Conservation (phyloP, 2,888 invertebrate species). For the Hypomecis punctinalis region DNA sequence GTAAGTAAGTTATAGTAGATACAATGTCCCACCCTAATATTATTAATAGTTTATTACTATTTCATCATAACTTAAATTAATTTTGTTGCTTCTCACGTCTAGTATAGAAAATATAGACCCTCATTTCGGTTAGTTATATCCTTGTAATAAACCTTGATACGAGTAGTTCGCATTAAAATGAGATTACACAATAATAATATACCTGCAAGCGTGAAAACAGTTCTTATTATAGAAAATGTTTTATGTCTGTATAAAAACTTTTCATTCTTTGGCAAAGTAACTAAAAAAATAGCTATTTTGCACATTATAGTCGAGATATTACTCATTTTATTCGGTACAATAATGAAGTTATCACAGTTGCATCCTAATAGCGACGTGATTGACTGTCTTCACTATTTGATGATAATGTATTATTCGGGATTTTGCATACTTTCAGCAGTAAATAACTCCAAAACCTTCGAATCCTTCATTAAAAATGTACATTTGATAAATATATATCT, state of each 20-base stretch:
- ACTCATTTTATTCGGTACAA: background rate
- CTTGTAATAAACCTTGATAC: no score
- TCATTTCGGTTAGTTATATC: no score
- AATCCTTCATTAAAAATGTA: background rate
- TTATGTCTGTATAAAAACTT: conserved; percentile 31
- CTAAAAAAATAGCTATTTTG: conserved; percentile 7
- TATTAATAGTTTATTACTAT: no score
- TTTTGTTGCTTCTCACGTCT: no score
- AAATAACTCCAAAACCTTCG: background rate
- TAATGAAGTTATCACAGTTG: background rate
- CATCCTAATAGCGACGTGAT: no score
- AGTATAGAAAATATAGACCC: no score
- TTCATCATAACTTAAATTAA: no score
- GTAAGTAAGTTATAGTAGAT: no score
- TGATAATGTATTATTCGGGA: conserved; percentile 3
- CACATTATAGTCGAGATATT: background rate
- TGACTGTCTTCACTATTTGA: background rate
- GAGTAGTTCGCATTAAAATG: no score
- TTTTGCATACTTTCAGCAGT: background rate
- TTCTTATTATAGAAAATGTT: conserved; percentile 29
- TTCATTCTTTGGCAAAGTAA: conserved; percentile 19
- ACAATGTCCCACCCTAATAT: no score
- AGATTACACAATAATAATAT: no score
- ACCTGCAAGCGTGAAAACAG: background rate
- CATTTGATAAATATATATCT: background rate